Evolutionary conservation across 2,888 invertebrate species (phyloP).

Genomic region (Sipha maydis): DNA sequence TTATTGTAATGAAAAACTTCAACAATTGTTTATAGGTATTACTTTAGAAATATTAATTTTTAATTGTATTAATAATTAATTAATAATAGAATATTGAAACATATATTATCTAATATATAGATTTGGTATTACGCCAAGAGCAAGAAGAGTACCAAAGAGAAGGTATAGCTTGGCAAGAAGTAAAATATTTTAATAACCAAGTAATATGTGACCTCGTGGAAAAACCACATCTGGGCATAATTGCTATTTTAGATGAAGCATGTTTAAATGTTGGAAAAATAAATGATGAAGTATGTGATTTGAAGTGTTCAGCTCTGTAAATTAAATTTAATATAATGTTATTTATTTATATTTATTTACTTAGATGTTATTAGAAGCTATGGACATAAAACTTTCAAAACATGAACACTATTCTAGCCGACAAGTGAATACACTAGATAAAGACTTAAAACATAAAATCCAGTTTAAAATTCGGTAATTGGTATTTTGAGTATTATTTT

Average conservation of each 20-base stretch:
- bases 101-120: constrained; percentile 69
- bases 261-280: constrained; percentile 95
- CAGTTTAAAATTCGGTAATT: constrained; percentile 83
- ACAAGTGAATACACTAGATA: constrained; percentile 84
- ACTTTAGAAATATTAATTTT: background rate
- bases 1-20: constrained; percentile 98
- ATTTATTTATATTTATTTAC: background rate
- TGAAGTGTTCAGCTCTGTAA: background rate
- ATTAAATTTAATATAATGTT: background rate
- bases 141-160: constrained; percentile 97
- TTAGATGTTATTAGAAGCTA: constrained; percentile 83
- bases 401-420: constrained; percentile 93
- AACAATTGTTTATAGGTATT: constrained; percentile 93
- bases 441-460: constrained; percentile 80
- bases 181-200: constrained; percentile 97
- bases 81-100: background rate
- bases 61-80: background rate
- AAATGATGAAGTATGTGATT: constrained; percentile 71
- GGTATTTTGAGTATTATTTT: constrained; percentile 29
- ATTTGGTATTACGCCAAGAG: constrained; percentile 95
- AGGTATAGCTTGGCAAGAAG: constrained; percentile 94
- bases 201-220: constrained; percentile 96
- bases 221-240: constrained; percentile 87
- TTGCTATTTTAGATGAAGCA: constrained; percentile 96
- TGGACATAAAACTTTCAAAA: constrained; percentile 86